phyloP scores from a whole-genome alignment of 1,140 invertebrate species.

The Pomacea maculata region DNA sequence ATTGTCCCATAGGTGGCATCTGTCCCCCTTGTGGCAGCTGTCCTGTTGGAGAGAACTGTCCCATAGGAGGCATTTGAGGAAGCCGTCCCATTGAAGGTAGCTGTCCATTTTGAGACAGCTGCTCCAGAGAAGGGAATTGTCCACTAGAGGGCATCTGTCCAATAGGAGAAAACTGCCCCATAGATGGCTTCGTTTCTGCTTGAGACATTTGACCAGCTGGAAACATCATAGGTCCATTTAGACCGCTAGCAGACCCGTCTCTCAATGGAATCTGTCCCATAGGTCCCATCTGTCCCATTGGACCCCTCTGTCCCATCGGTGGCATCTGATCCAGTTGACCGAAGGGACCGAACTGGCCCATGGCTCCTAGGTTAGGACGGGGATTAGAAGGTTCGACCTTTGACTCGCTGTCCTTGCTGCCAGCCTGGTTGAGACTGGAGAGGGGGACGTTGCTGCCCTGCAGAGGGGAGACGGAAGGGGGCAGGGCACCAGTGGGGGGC shows the following conservation, averaged over 20 bases:
- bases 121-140: background rate
- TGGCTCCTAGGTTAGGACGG: background rate
- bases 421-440: background rate
- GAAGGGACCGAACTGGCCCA: conserved; percentile 1
- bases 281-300: background rate
- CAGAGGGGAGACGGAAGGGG: background rate
- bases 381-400: background rate
- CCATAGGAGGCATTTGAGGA: too few relatives aligned
- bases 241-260: background rate
- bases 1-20: too few relatives aligned
- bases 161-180: background rate
- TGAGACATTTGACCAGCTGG: background rate
- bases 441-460: background rate
- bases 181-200: background rate
- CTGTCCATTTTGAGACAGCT: background rate
- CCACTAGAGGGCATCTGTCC: background rate
- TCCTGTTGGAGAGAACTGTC: too few relatives aligned
- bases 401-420: background rate
- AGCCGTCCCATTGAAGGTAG: too few relatives aligned
- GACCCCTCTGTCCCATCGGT: background rate
- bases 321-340: background rate
- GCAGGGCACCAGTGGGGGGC: background rate
- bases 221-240: background rate
- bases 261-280: background rate
- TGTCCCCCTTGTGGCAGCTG: too few relatives aligned